These are phyloP conservation scores for Pollachius pollachius DNA, from an alignment of 2,113 vertebrate species.

Conservation along the genomic window DNA sequence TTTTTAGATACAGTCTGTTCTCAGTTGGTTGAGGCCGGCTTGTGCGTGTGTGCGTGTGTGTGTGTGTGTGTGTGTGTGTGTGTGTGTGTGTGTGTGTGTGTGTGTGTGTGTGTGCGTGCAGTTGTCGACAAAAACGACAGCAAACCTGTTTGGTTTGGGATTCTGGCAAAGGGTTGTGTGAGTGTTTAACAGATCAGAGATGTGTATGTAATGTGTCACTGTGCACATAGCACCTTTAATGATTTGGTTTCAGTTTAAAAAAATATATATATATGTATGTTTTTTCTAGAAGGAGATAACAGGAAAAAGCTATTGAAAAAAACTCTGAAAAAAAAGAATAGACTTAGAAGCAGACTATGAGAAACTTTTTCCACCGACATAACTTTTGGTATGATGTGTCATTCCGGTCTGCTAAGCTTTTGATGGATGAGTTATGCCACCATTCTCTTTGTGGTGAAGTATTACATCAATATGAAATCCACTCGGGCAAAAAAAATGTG, in stretches of 20 bases:
- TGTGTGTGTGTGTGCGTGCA: neutral
- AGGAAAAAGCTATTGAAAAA: conserved; percentile 1
- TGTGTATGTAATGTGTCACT: conserved; percentile 60
- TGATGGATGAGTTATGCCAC: conserved; percentile 36
- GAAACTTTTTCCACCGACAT: conserved; percentile 15
- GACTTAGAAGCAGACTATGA: conserved; percentile 3
- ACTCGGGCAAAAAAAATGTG: conserved; percentile 37
- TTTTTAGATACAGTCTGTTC: conserved; percentile 56
- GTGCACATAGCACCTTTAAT: conserved; percentile 73
- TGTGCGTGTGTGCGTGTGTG: conserved; percentile 27
- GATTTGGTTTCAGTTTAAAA: conserved; percentile 51
- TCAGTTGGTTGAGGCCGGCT: conserved; percentile 46
- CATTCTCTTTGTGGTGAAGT: conserved; percentile 42
- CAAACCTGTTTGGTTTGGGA: conserved; percentile 17
- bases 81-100: conserved; percentile 11
- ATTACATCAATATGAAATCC: conserved; percentile 23
- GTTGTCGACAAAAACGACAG: neutral
- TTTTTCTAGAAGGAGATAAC: conserved; percentile 29
- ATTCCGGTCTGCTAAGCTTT: conserved; percentile 38
- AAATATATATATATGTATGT: neutral
- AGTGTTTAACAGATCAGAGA: conserved; percentile 41
- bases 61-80: conserved; percentile 29
- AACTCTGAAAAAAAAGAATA: conserved; percentile 17
- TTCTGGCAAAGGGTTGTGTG: conserved; percentile 27
- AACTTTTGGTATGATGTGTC: conserved; percentile 36